Evolutionary conservation across 2,113 vertebrate species (phyloP).

Genomic region (Laterallus jamaicensis): DNA sequence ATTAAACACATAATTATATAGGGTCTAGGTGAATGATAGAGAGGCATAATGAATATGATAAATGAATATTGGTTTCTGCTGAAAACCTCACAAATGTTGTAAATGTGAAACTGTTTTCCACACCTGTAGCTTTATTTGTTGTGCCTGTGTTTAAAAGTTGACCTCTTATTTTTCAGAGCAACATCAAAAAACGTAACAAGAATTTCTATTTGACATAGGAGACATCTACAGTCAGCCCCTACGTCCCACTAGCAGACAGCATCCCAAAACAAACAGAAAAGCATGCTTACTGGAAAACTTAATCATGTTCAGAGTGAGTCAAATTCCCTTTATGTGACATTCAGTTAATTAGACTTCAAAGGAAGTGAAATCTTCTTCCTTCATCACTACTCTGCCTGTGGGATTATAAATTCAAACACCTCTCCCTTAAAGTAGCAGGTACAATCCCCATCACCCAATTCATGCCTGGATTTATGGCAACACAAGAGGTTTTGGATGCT

Average conservation of each 20-base stretch:
- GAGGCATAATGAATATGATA: slow-evolving; percentile 41
- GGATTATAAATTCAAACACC: background rate
- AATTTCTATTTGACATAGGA: background rate
- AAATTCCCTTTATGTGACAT: background rate
- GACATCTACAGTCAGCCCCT: background rate
- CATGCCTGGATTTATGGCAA: background rate
- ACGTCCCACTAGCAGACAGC: background rate
- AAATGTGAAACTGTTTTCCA: slow-evolving; percentile 15
- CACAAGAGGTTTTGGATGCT: background rate
- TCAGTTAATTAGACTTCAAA: slow-evolving; percentile 9
- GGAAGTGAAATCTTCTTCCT: background rate
- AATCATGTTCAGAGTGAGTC: background rate
- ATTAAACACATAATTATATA: slow-evolving; percentile 59
- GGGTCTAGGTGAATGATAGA: slow-evolving; percentile 46
- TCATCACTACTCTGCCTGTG: background rate
- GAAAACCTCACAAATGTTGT: background rate
- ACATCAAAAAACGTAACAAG: background rate
- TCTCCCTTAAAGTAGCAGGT: background rate
- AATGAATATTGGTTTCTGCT: slow-evolving; percentile 31
- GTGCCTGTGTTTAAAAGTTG: background rate
- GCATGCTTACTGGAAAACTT: slow-evolving; percentile 2
- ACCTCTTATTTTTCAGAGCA: slow-evolving; percentile 13
- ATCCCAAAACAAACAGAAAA: background rate
- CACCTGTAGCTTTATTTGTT: background rate
- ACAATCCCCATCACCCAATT: background rate